A percentile compares a stretch with the other conserved stretches of the same genome.
phyloP scores from a whole-genome alignment of 2,113 vertebrate species.

The Thomomys bottae region DNA sequence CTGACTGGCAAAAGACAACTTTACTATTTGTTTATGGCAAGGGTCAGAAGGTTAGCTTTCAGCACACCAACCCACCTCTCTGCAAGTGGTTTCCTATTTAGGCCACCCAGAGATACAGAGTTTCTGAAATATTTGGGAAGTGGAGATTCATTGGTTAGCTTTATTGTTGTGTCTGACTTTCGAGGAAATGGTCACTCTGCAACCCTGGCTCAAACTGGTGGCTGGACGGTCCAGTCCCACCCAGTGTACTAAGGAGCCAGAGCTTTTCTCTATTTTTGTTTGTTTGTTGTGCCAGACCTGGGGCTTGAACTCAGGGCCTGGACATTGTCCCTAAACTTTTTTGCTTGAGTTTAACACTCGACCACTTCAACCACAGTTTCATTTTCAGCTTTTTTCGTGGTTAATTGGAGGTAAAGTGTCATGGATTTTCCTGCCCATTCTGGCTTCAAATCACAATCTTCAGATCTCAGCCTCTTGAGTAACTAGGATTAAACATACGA shows the following conservation, averaged over 20 bases:
- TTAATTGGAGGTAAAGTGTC: too few relatives aligned
- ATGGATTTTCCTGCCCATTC: too few relatives aligned
- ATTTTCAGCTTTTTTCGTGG: too few relatives aligned
- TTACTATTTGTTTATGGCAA: conserved; percentile 80
- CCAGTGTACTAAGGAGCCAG: background rate
- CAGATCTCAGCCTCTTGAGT: too few relatives aligned
- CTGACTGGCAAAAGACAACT: conserved; percentile 77
- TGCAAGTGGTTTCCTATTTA: conserved; percentile 50
- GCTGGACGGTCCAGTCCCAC: background rate
- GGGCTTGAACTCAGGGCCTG: too few relatives aligned
- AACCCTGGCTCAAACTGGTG: background rate
- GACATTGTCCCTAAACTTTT: too few relatives aligned
- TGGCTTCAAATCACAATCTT: too few relatives aligned
- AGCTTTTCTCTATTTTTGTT: background rate
- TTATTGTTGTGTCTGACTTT: conserved; percentile 50
- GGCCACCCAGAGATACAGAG: conserved; percentile 68
- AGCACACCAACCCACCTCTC: conserved; percentile 58
- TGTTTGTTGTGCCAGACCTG: too few relatives aligned
- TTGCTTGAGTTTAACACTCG: too few relatives aligned
- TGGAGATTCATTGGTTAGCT: conserved; percentile 28
- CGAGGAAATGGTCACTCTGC: background rate
- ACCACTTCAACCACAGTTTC: too few relatives aligned
- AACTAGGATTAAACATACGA: too few relatives aligned
- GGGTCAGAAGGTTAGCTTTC: conserved; percentile 78
- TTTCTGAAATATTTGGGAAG: conserved; percentile 65